Percentiles rank a stretch among this genome's conserved stretches.
phyloP scores from a whole-genome alignment of 2,888 invertebrate species.

The Spicauda simplicius region DNA sequence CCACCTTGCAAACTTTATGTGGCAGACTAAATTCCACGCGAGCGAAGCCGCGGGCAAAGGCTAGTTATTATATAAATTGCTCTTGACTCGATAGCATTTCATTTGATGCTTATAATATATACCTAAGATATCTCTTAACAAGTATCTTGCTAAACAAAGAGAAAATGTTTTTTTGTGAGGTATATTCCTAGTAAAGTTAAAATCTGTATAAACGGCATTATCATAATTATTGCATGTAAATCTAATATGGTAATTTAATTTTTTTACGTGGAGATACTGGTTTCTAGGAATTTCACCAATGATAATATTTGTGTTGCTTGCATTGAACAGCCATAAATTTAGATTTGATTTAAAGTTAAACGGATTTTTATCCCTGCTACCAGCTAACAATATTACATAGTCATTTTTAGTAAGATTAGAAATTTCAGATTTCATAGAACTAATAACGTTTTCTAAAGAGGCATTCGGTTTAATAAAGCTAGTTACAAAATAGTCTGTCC shows the following conservation, averaged over 20 bases:
- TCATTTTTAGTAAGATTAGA: slow-evolving; percentile 6
- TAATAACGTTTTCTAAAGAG: neutral
- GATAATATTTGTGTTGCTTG: neutral
- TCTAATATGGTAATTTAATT: slow-evolving; percentile 2
- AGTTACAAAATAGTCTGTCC: slow-evolving; percentile 1
- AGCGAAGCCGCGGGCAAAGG: too few relatives aligned
- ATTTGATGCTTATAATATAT: too few relatives aligned
- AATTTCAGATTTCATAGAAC: neutral
- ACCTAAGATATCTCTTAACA: too few relatives aligned
- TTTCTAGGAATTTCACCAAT: neutral
- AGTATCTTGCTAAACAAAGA: too few relatives aligned
- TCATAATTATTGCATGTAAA: neutral
- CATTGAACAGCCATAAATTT: neutral
- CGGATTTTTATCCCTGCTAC: slow-evolving; percentile 8
- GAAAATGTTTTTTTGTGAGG: neutral
- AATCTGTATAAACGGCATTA: neutral
- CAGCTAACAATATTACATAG: neutral
- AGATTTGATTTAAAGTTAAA: neutral
- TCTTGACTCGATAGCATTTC: too few relatives aligned
- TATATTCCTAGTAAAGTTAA: neutral
- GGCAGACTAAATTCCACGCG: too few relatives aligned
- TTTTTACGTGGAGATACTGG: neutral
- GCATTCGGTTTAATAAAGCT: slow-evolving; percentile 17
- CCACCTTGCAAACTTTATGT: too few relatives aligned
- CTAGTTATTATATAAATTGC: too few relatives aligned